These are phyloP conservation scores for Phyllostomus hastatus DNA, from an alignment of 2,113 vertebrate species.

Conservation along the genomic window DNA sequence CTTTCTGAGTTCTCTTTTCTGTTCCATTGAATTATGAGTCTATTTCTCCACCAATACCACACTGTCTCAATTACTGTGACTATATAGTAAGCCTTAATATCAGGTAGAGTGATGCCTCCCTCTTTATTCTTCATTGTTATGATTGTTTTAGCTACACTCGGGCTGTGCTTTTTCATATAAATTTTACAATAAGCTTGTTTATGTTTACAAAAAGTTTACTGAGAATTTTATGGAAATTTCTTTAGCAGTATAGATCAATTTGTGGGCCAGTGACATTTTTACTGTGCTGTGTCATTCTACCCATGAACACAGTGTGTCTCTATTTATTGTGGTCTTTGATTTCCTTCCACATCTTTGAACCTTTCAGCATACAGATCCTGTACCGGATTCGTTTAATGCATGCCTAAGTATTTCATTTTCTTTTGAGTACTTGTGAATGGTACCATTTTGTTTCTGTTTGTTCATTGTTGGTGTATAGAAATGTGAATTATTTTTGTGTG, in stretches of 20 bases:
- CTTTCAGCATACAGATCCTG: not conserved
- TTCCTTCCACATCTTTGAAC: not conserved
- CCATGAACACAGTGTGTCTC: not conserved
- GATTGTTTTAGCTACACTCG: not conserved
- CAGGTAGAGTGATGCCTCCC: not conserved
- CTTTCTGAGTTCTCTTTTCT: not conserved
- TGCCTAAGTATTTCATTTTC: not conserved
- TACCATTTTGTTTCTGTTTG: not conserved
- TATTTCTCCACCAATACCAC: not conserved
- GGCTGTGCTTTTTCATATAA: not conserved
- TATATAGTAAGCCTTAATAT: not conserved
- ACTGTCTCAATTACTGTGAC: not conserved
- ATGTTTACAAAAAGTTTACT: not conserved
- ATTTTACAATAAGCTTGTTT: not conserved
- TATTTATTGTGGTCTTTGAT: not conserved
- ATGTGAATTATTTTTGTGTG: not conserved
- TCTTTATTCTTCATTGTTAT: not conserved
- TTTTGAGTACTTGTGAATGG: not conserved
- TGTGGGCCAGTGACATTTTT: not conserved
- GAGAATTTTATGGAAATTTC: not conserved
- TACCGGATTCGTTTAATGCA: not conserved
- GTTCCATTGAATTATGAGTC: not conserved
- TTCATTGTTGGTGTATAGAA: not conserved
- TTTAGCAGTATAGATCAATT: not conserved
- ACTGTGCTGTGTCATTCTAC: not conserved